Evolutionary conservation across 2,113 vertebrate species (phyloP).

Genomic region (Rafetus swinhoei): DNA sequence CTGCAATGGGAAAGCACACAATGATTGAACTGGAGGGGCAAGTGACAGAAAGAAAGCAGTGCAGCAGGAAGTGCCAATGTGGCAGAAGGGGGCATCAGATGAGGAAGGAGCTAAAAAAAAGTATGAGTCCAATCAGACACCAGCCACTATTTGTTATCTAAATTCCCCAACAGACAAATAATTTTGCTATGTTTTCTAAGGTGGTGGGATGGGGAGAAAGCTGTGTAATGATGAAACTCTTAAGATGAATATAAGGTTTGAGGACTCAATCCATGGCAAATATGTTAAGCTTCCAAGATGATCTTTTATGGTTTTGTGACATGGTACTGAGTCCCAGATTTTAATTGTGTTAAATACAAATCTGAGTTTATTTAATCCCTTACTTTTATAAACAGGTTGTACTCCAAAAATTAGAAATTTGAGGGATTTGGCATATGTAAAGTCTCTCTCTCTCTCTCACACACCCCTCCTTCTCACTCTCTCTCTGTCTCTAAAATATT

Average conservation of each 20-base stretch:
- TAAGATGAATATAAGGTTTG: neutral
- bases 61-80: neutral
- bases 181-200: neutral
- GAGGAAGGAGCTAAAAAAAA: neutral
- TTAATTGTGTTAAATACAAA: neutral
- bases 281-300: neutral
- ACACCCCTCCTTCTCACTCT: neutral
- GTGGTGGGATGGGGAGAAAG: neutral
- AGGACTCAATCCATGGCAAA: neutral
- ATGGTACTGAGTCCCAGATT: neutral
- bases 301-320: constrained; percentile 1
- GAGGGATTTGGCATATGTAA: fast-evolving
- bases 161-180: neutral
- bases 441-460: neutral
- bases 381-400: neutral
- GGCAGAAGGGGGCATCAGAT: neutral
- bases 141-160: neutral
- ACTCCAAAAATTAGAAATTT: neutral
- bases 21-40: neutral
- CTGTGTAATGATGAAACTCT: neutral
- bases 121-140: neutral
- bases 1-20: neutral
- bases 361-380: neutral
- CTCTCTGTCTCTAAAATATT: neutral
- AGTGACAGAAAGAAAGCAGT: neutral